Evolutionary conservation across 2,888 invertebrate species (phyloP).

Genomic region (Drosophila meridionalis): DNA sequence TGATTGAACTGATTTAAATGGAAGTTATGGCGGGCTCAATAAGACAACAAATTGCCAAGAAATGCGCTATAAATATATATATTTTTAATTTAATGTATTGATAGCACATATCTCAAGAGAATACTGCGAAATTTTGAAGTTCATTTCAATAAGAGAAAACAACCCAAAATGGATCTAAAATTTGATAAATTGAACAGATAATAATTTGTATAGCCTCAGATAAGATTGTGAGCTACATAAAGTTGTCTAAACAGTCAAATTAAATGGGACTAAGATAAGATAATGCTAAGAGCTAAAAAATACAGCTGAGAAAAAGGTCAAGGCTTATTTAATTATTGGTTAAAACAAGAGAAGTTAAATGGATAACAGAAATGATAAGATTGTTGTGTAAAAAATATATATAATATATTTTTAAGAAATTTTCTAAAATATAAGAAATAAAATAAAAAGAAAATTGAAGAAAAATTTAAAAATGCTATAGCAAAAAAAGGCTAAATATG

Average conservation of each 20-base stretch:
- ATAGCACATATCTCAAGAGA: not conserved
- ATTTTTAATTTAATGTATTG: not conserved
- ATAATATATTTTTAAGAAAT: not conserved
- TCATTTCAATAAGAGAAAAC: not conserved
- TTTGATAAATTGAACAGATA: not conserved
- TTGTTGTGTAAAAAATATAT: too few species aligned
- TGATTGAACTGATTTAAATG: not conserved
- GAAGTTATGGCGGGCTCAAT: not conserved
- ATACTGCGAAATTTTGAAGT: not conserved
- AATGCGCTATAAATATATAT: not conserved
- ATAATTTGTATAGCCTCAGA: not conserved
- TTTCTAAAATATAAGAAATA: too few species aligned
- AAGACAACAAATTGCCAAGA: conserved; percentile 3
- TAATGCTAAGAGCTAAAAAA: not conserved
- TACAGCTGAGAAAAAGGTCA: conserved; percentile 1
- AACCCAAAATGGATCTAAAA: not conserved
- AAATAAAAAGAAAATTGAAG: too few species aligned
- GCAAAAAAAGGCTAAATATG: too few species aligned
- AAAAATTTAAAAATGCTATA: not conserved
- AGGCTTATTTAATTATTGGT: not conserved
- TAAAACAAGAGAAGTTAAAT: not conserved
- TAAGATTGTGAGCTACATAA: conserved; percentile 1
- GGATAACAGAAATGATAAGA: not conserved
- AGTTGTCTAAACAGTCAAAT: not conserved
- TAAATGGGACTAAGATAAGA: not conserved